Conservation (phyloP, 2,888 invertebrate species). For the Ametastegia equiseti region DNA sequence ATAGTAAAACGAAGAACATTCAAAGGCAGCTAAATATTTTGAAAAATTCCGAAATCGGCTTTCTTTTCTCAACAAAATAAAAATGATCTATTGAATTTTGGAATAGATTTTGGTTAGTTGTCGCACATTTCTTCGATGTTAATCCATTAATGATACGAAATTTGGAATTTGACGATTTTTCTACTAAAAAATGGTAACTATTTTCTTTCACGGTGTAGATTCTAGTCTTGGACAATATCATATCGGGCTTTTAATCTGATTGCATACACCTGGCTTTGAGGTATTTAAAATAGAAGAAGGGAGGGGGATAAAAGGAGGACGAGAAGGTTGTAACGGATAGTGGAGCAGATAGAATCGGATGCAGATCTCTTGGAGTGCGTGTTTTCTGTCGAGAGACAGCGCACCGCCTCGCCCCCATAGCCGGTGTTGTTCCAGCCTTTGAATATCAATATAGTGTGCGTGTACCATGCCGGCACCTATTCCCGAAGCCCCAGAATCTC, state of each 20-base stretch:
- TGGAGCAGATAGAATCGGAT: conserved; percentile 30
- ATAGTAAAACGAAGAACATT: no score
- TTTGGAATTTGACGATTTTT: no score
- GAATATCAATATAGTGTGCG: background rate
- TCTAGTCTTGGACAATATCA: conserved; percentile 24
- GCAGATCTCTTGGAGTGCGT: conserved; percentile 10
- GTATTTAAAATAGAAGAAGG: background rate
- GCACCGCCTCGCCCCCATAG: background rate
- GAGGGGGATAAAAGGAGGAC: background rate
- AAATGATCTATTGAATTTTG: no score
- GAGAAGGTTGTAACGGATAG: conserved; percentile 3
- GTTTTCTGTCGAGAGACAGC: background rate
- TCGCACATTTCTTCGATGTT: no score
- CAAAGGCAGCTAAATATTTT: no score
- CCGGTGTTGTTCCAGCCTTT: background rate
- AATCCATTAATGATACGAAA: no score
- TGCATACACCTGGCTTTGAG: conserved; percentile 51
- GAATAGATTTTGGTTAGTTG: no score
- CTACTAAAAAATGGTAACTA: no score
- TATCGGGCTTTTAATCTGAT: conserved; percentile 51
- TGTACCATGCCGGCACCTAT: background rate
- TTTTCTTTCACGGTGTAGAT: no score
- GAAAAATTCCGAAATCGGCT: no score
- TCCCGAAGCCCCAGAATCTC: conserved; percentile 60
- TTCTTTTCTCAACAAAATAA: no score